phyloP scores from a whole-genome alignment of 2,797 vertebrate genomes.

The Tapera naevia region DNA sequence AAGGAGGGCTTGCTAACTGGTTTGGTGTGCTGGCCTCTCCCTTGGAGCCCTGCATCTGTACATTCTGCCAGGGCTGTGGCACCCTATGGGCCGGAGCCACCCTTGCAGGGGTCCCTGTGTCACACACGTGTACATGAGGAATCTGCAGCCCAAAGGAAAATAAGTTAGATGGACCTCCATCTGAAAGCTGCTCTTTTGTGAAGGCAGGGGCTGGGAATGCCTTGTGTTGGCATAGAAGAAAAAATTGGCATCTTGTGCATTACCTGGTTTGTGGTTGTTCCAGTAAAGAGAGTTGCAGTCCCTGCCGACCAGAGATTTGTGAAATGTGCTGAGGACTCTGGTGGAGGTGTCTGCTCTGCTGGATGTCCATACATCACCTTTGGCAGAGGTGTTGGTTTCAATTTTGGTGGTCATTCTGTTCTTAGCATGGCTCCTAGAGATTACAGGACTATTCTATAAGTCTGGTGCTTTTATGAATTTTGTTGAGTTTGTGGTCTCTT shows the following conservation, averaged over 20 bases:
- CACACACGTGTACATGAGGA: rapidly evolving
- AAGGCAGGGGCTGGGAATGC: neutral
- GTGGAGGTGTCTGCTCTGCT: neutral
- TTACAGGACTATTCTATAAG: neutral
- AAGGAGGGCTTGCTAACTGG: neutral
- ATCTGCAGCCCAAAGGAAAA: neutral
- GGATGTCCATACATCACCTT: neutral
- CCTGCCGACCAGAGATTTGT: neutral
- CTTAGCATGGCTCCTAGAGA: rapidly evolving
- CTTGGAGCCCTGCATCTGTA: rapidly evolving
- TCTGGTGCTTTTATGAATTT: neutral
- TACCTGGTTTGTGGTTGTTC: neutral
- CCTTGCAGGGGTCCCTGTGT: neutral
- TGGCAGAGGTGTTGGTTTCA: neutral
- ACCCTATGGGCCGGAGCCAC: neutral
- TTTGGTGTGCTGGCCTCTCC: neutral
- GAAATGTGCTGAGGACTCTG: rapidly evolving
- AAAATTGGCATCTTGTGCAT: rapidly evolving
- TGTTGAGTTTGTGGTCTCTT: neutral
- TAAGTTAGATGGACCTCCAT: neutral
- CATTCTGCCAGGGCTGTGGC: neutral
- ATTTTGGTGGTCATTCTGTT: neutral
- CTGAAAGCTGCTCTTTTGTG: neutral
- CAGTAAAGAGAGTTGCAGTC: neutral
- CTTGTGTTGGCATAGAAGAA: neutral